Evolutionary conservation across 2,797 vertebrate species (phyloP).

Genomic region (Rhincodon typus): DNA sequence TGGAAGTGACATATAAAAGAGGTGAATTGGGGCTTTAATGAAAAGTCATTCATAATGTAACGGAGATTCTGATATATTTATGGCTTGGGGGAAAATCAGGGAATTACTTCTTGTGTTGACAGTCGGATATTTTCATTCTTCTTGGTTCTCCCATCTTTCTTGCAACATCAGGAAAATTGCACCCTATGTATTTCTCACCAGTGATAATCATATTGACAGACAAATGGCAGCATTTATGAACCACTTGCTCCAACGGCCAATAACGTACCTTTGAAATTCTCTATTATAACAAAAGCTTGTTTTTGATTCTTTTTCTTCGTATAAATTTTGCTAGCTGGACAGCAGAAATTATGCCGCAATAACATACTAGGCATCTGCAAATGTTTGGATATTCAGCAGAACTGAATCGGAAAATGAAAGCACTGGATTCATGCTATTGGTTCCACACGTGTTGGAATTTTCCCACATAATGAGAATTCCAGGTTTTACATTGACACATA

Average conservation of each 20-base stretch:
- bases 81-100: too few relatives aligned
- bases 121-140: too few relatives aligned
- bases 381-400: background rate
- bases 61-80: too few relatives aligned
- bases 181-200: background rate
- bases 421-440: background rate
- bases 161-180: too few relatives aligned
- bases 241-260: background rate
- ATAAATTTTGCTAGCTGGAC: background rate
- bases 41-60: too few relatives aligned
- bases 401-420: background rate
- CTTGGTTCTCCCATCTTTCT: too few relatives aligned
- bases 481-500: background rate
- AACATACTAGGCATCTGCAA: background rate
- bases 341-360: background rate
- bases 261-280: background rate
- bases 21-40: too few relatives aligned
- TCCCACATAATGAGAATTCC: background rate
- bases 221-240: background rate
- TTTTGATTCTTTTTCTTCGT: background rate
- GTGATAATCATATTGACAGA: background rate
- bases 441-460: background rate
- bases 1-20: too few relatives aligned
- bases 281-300: background rate
- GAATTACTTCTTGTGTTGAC: too few relatives aligned